phyloP scores from a whole-genome alignment of 2,113 vertebrate genomes.

The Myotis yumanensis region DNA sequence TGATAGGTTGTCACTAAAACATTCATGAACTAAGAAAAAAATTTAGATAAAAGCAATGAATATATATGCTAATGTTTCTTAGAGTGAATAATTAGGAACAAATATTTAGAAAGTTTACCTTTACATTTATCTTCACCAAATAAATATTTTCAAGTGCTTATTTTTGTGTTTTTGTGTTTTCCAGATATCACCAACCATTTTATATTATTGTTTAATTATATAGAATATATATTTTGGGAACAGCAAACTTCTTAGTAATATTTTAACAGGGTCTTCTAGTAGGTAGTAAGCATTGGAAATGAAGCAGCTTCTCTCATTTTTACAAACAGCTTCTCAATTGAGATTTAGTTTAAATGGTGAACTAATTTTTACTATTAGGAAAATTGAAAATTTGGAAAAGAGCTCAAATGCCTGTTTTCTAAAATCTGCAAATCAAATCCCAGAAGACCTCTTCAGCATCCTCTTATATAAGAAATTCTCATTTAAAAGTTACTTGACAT shows the following conservation, averaged over 20 bases:
- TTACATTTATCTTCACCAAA: not conserved
- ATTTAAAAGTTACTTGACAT: not conserved
- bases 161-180: not conserved
- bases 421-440: not conserved
- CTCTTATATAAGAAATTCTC: not conserved
- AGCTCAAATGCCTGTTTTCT: not conserved
- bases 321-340: not conserved
- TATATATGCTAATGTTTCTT: not conserved
- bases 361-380: not conserved
- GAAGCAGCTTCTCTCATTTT: not conserved
- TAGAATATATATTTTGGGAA: not conserved
- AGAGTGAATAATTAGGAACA: not conserved
- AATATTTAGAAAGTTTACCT: not conserved
- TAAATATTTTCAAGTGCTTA: not conserved
- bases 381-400: not conserved
- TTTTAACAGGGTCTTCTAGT: not conserved
- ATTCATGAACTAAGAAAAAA: not conserved
- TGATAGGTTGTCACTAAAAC: not conserved
- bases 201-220: not conserved
- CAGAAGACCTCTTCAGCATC: not conserved
- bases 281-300: rapidly evolving
- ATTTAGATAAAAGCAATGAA: not conserved
- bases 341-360: not conserved
- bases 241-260: not conserved
- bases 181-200: not conserved